Conservation (phyloP, 2,797 vertebrate species). For the Enteromius fasciolatus region DNA sequence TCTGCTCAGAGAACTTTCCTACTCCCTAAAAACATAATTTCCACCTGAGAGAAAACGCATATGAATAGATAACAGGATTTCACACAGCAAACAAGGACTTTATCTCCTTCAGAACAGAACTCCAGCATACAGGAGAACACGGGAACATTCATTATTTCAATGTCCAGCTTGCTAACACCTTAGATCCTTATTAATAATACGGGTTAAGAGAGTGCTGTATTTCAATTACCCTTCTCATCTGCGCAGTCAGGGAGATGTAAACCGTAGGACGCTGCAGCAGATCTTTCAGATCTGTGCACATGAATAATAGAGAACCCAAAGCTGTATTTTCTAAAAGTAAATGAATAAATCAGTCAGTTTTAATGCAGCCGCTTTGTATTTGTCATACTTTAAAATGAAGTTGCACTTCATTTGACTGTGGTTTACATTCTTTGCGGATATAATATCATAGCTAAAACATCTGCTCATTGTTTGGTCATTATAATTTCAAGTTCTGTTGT, state of each 20-base stretch:
- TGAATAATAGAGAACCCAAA: slow-evolving; percentile 37
- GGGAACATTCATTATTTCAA: slow-evolving; percentile 37
- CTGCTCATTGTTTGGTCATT: slow-evolving; percentile 1
- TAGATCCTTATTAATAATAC: slow-evolving; percentile 30
- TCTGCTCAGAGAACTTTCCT: slow-evolving; percentile 46
- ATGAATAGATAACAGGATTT: slow-evolving; percentile 60
- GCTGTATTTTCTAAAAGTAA: slow-evolving; percentile 18
- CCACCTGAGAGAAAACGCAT: slow-evolving; percentile 42
- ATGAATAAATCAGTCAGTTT: slow-evolving; percentile 32
- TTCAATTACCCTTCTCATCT: slow-evolving; percentile 35
- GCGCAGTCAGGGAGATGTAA: slow-evolving; percentile 25
- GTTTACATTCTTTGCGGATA: background rate
- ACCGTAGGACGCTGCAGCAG: background rate
- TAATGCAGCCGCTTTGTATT: slow-evolving; percentile 21
- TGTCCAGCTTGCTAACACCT: slow-evolving; percentile 21
- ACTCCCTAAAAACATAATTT: slow-evolving; percentile 39
- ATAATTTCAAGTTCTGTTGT: background rate
- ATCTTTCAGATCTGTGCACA: slow-evolving; percentile 7
- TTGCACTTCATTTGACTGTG: slow-evolving; percentile 18
- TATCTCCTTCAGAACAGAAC: slow-evolving; percentile 45
- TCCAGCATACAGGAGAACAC: slow-evolving; percentile 18
- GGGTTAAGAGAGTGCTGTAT: slow-evolving; percentile 33
- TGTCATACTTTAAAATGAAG: slow-evolving; percentile 16
- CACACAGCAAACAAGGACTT: slow-evolving; percentile 44
- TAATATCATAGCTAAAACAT: slow-evolving; percentile 11